A percentile compares a stretch with the other conserved stretches of the same genome.
phyloP scores from a whole-genome alignment of 2,888 invertebrate genomes.

The Monopis laevigella region DNA sequence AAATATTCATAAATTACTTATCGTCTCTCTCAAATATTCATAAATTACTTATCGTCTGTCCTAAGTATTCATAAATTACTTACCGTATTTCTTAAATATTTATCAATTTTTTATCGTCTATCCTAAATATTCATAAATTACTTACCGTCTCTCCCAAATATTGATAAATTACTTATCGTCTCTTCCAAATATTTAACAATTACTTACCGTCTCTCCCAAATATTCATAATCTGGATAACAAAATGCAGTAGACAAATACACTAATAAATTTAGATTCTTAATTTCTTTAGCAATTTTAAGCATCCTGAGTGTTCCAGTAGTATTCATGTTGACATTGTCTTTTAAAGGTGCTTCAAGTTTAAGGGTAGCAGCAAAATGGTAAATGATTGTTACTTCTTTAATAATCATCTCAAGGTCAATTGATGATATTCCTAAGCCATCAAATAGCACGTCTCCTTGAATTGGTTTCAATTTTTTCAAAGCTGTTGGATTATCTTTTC shows the following conservation, averaged over 20 bases:
- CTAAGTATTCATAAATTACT: no score
- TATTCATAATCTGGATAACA: slow-evolving; percentile 86
- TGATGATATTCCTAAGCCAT: slow-evolving; percentile 69
- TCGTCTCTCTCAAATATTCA: slow-evolving; percentile 46
- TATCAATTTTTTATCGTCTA: slow-evolving; percentile 30
- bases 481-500: slow-evolving; percentile 68
- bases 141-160: no score
- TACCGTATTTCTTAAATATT: no score
- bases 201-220: slow-evolving; percentile 47
- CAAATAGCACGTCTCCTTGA: slow-evolving; percentile 77
- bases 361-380: slow-evolving; percentile 93
- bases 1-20: slow-evolving; percentile 24
- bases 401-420: slow-evolving; percentile 67
- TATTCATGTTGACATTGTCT: slow-evolving; percentile 90
- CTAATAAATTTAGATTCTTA: slow-evolving; percentile 76
- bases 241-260: slow-evolving; percentile 95
- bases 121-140: no score
- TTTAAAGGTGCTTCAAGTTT: slow-evolving; percentile 88
- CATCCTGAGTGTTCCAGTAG: slow-evolving; percentile 83
- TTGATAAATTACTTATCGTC: no score
- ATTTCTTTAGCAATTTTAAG: slow-evolving; percentile 80
- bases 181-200: no score
- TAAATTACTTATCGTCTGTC: no score
- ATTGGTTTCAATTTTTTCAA: slow-evolving; percentile 79
- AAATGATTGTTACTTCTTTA: slow-evolving; percentile 80